A percentile compares a stretch with the other conserved stretches of the same genome.
Evolutionary conservation across 2,888 invertebrate species (phyloP).

Genomic region (Drosophila paranaensis): DNA sequence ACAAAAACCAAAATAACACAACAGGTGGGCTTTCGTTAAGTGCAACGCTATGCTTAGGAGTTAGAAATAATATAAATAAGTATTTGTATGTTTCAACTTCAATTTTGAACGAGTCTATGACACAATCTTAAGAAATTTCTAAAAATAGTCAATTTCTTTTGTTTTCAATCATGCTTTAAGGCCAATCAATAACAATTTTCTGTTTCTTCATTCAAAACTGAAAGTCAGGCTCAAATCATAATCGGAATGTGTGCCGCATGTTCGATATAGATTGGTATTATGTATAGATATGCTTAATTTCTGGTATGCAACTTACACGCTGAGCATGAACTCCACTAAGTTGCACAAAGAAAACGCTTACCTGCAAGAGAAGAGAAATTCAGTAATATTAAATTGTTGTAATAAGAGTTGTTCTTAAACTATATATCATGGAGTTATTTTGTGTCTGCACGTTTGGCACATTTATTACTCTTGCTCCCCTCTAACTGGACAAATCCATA

Average conservation of each 20-base stretch:
- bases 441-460: slow-evolving; percentile 50
- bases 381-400: background rate
- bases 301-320: slow-evolving; percentile 57
- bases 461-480: slow-evolving; percentile 39
- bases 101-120: slow-evolving; percentile 61
- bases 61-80: slow-evolving; percentile 7
- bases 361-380: slow-evolving; percentile 44
- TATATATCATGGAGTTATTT: slow-evolving; percentile 43
- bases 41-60: slow-evolving; percentile 58
- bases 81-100: slow-evolving; percentile 11
- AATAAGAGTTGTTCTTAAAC: slow-evolving; percentile 13
- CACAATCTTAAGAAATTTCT: slow-evolving; percentile 19
- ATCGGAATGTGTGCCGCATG: slow-evolving; percentile 63
- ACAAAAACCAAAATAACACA: background rate
- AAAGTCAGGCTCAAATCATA: slow-evolving; percentile 67
- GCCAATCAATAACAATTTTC: slow-evolving; percentile 62
- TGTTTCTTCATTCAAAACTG: slow-evolving; percentile 68
- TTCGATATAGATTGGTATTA: slow-evolving; percentile 27
- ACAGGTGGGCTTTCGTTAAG: slow-evolving; percentile 29
- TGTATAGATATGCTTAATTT: slow-evolving; percentile 20
- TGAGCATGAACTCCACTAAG: slow-evolving; percentile 4
- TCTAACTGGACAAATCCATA: slow-evolving; percentile 57
- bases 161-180: slow-evolving; percentile 55
- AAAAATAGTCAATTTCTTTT: slow-evolving; percentile 24
- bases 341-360: slow-evolving; percentile 57